A percentile compares a stretch with the other conserved stretches of the same genome.
These are phyloP conservation scores for Poeciliopsis retropinna DNA, from an alignment of 2,113 vertebrate species.

Conservation along the genomic window DNA sequence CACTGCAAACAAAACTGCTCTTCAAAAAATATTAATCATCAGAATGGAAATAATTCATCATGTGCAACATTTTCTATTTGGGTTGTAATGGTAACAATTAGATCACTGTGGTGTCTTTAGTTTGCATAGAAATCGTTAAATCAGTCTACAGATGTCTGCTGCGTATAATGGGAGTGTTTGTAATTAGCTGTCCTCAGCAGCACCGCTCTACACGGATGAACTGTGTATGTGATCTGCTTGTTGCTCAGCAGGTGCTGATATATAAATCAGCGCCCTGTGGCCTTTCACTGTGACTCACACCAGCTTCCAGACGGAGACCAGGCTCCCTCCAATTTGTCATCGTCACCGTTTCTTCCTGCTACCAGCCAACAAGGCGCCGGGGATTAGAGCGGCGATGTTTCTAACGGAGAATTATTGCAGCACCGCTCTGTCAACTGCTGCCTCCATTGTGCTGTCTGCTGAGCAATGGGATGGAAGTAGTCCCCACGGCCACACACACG, in stretches of 20 bases:
- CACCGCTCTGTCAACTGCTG: constrained; percentile 35
- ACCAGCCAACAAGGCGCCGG: constrained; percentile 61
- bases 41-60: no score
- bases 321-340: constrained; percentile 57
- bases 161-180: constrained; percentile 1
- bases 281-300: constrained; percentile 38
- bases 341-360: constrained; percentile 46
- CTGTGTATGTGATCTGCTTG: constrained; percentile 26
- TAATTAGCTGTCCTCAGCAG: constrained; percentile 8
- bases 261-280: constrained; percentile 49
- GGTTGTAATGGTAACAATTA: neutral
- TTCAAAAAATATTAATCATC: no score
- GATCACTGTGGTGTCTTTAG: neutral
- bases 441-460: constrained; percentile 46
- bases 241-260: constrained; percentile 24
- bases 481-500: constrained; percentile 47
- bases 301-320: constrained; percentile 47
- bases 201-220: neutral
- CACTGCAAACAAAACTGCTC: no score
- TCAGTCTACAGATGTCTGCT: neutral
- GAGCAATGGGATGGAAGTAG: constrained; percentile 34
- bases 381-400: constrained; percentile 50
- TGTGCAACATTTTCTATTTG: neutral
- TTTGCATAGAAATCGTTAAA: neutral
- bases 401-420: constrained; percentile 49